Percentiles rank a stretch among this genome's conserved stretches.
phyloP scores from a whole-genome alignment of 2,113 vertebrate species.

The Aldabrachelys gigantea region DNA sequence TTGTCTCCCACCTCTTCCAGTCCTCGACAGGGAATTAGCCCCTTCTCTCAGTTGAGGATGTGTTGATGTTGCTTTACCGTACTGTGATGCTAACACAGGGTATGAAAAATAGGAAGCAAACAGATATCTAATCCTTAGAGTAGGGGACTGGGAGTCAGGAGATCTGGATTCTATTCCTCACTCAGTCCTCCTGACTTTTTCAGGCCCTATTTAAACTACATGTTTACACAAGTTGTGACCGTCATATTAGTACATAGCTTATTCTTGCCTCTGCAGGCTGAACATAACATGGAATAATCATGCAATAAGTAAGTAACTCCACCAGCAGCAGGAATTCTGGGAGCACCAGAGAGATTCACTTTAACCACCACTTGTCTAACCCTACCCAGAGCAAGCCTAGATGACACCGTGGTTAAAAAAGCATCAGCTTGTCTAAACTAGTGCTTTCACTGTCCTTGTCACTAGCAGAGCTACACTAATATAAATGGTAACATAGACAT shows the following conservation, averaged over 20 bases:
- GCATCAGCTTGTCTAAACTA: neutral
- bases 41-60: neutral
- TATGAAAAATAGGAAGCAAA: neutral
- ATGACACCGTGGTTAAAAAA: neutral
- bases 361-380: neutral
- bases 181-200: neutral
- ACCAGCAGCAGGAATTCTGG: neutral
- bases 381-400: neutral
- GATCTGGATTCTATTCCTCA: too few relatives aligned
- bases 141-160: too few relatives aligned
- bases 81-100: neutral
- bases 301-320: neutral
- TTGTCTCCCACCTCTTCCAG: neutral
- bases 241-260: neutral
- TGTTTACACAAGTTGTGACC: neutral
- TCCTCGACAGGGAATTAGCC: neutral
- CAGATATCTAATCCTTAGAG: too few relatives aligned
- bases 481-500: neutral
- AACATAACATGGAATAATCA: neutral
- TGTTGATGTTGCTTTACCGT: neutral
- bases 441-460: neutral
- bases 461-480: neutral
- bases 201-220: neutral
- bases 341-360: neutral
- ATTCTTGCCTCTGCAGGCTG: neutral